Evolutionary conservation across 2,888 invertebrate genomes (phyloP).

Genomic region (Galerucella nymphaeae): DNA sequence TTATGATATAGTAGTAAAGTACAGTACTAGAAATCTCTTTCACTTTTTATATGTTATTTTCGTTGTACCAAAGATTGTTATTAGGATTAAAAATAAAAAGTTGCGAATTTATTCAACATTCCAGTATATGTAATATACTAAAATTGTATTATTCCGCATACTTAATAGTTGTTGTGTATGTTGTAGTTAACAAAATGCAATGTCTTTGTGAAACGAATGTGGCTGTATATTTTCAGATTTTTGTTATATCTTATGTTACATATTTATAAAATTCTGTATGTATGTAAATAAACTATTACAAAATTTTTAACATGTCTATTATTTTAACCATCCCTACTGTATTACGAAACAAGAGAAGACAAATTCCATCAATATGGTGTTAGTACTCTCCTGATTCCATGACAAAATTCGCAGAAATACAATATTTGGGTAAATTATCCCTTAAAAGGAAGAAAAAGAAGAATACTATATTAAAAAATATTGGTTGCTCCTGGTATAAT

Average conservation of each 20-base stretch:
- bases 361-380: no score
- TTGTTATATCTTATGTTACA: slow-evolving; percentile 52
- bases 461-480: no score
- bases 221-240: slow-evolving; percentile 46
- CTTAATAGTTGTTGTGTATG: slow-evolving; percentile 54
- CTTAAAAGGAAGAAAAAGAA: no score
- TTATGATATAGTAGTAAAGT: slow-evolving; percentile 22
- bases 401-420: no score
- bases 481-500: no score
- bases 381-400: no score
- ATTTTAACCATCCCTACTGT: not conserved
- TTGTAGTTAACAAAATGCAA: slow-evolving; percentile 52
- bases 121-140: slow-evolving; percentile 48
- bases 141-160: slow-evolving; percentile 50
- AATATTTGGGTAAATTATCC: no score
- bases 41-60: slow-evolving; percentile 47
- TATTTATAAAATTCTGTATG: slow-evolving; percentile 53
- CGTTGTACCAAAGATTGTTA: slow-evolving; percentile 56
- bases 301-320: slow-evolving; percentile 19
- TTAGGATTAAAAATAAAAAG: slow-evolving; percentile 41
- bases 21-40: slow-evolving; percentile 44
- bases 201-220: slow-evolving; percentile 54
- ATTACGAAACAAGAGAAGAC: no score
- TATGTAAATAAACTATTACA: slow-evolving; percentile 53
- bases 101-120: slow-evolving; percentile 38